A percentile compares a stretch with the other conserved stretches of the same genome.
These are phyloP conservation scores for Pelodiscus sinensis DNA, from an alignment of 2,113 vertebrate genomes.

Conservation along the genomic window DNA sequence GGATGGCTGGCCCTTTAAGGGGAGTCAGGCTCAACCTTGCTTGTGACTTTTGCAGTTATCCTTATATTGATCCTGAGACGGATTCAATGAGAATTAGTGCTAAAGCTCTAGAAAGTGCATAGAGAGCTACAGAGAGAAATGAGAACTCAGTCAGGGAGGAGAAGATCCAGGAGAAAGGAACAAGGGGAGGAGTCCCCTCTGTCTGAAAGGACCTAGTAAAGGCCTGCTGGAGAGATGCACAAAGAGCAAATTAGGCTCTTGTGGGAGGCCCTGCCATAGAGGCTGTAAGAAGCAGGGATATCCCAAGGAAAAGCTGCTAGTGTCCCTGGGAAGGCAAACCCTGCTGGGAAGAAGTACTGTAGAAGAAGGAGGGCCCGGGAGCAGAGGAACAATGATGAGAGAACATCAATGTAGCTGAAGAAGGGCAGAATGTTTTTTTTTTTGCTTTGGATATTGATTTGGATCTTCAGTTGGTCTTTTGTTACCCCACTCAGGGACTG, in stretches of 20 bases:
- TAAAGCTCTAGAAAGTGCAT: background rate
- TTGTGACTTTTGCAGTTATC: background rate
- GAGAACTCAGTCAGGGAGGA: background rate
- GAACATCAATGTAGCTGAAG: background rate
- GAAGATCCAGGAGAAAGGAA: background rate
- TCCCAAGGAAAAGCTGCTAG: background rate
- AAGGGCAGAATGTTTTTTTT: background rate
- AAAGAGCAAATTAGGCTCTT: background rate
- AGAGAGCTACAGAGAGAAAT: background rate
- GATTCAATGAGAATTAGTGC: background rate
- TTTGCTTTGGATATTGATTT: background rate
- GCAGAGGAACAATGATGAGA: background rate
- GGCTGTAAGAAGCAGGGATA: background rate
- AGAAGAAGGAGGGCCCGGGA: background rate
- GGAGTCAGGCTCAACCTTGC: background rate
- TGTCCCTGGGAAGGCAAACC: background rate
- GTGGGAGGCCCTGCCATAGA: background rate
- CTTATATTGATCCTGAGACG: background rate
- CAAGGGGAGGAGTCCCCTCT: background rate
- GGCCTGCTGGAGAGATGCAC: background rate
- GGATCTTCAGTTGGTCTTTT: background rate
- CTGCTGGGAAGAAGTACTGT: background rate
- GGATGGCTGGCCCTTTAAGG: accelerated
- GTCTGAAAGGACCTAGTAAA: background rate
- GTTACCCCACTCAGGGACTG: background rate